Evolutionary conservation across 2,113 vertebrate genomes (phyloP).

Genomic region (Ammodytes dubius): DNA sequence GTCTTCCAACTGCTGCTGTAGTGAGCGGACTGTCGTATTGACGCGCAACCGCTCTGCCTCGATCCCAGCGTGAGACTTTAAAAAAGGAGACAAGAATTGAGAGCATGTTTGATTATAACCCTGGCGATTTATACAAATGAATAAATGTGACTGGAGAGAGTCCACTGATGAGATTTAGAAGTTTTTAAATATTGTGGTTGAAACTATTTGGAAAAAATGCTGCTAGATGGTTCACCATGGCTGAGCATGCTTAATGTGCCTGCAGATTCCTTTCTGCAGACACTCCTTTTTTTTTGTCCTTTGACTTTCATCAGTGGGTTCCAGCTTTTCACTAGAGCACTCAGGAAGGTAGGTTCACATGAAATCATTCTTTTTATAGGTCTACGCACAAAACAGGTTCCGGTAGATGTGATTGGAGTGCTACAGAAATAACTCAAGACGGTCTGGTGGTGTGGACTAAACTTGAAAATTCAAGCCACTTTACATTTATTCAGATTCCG

Average conservation of each 20-base stretch:
- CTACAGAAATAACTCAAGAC: not conserved
- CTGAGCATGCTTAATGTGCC: not conserved
- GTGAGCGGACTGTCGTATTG: constrained; percentile 84
- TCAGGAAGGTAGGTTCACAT: not conserved
- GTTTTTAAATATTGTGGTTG: not conserved
- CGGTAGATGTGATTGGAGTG: not conserved
- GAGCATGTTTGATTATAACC: not conserved
- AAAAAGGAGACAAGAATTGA: not conserved
- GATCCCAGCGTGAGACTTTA: constrained; percentile 88
- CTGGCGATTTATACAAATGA: not conserved
- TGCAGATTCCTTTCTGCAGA: not conserved
- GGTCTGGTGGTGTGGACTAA: no score
- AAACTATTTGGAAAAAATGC: not conserved
- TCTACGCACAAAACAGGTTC: not conserved
- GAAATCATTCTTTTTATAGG: not conserved
- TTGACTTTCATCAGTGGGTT: not conserved
- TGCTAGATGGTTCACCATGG: not conserved
- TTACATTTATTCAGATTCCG: not conserved
- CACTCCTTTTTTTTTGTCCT: not conserved
- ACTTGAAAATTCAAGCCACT: not conserved
- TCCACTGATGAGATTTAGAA: not conserved
- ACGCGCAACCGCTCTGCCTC: constrained; percentile 92
- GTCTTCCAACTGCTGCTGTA: constrained; percentile 93
- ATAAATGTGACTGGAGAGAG: not conserved
- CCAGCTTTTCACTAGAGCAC: not conserved